Percentiles rank a stretch among this genome's conserved stretches.
phyloP scores from a whole-genome alignment of 2,113 vertebrate genomes.

The Indicator maculatus region DNA sequence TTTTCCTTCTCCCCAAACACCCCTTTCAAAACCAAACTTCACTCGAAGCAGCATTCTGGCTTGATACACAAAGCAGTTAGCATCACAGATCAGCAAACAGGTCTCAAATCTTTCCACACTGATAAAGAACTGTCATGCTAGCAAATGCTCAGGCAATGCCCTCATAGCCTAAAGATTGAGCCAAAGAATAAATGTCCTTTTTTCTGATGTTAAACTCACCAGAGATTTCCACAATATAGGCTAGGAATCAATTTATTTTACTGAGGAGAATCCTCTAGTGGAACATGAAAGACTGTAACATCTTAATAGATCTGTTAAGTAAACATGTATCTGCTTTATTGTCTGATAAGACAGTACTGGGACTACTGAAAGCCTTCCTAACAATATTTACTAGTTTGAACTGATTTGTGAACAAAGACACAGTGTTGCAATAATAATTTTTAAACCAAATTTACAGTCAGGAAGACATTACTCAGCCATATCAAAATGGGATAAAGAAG shows the following conservation, averaged over 20 bases:
- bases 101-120: background rate
- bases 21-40: background rate
- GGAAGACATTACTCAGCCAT: background rate
- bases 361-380: background rate
- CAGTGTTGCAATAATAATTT: background rate
- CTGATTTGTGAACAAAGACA: background rate
- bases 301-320: background rate
- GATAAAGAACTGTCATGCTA: background rate
- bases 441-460: background rate
- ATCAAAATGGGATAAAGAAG: background rate
- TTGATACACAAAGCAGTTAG: background rate
- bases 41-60: background rate
- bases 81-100: background rate
- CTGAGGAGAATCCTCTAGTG: background rate
- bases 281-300: background rate
- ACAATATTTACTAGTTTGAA: background rate
- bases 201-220: background rate
- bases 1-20: background rate
- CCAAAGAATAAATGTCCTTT: background rate
- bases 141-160: background rate
- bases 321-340: background rate
- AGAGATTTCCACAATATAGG: background rate
- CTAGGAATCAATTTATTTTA: background rate
- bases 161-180: background rate
- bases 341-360: background rate